Conservation (phyloP, 2,797 vertebrate genomes). For the Tapera naevia region DNA sequence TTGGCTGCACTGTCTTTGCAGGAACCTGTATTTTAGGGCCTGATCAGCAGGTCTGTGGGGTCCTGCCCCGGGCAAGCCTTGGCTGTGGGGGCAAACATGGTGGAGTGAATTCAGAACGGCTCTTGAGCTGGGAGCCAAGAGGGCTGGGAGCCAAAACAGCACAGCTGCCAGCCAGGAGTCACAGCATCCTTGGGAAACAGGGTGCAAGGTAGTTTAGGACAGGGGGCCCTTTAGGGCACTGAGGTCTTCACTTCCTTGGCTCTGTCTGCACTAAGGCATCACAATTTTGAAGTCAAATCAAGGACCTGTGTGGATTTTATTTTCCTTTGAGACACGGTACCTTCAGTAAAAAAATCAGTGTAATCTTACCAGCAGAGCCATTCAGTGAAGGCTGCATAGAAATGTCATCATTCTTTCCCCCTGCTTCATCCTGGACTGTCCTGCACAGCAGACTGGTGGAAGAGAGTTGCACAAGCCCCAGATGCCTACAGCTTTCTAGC, state of each 20-base stretch:
- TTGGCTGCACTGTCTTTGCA: not conserved
- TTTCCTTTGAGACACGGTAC: not conserved
- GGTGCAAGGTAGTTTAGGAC: not conserved
- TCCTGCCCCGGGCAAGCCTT: not conserved
- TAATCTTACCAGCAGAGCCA: not conserved
- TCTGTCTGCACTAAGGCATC: not conserved
- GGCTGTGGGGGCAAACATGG: rapidly evolving
- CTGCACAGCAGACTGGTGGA: not conserved
- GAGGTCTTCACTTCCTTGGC: rapidly evolving
- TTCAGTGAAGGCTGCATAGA: not conserved
- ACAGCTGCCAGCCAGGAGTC: not conserved
- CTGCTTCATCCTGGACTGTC: not conserved
- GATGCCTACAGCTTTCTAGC: not conserved
- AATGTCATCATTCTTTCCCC: not conserved
- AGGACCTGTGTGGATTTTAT: not conserved
- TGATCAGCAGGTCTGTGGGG: slow-evolving; percentile 19
- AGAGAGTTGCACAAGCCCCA: not conserved
- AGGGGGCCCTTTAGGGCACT: not conserved
- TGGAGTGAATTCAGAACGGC: not conserved
- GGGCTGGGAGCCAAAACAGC: not conserved
- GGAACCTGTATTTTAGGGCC: slow-evolving; percentile 1
- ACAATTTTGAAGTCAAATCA: slow-evolving; percentile 4
- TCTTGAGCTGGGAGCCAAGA: not conserved
- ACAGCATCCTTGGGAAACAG: not conserved
- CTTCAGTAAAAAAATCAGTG: not conserved